Conservation (phyloP, 2,797 vertebrate genomes). For the Platyrinchus mystaceus region DNA sequence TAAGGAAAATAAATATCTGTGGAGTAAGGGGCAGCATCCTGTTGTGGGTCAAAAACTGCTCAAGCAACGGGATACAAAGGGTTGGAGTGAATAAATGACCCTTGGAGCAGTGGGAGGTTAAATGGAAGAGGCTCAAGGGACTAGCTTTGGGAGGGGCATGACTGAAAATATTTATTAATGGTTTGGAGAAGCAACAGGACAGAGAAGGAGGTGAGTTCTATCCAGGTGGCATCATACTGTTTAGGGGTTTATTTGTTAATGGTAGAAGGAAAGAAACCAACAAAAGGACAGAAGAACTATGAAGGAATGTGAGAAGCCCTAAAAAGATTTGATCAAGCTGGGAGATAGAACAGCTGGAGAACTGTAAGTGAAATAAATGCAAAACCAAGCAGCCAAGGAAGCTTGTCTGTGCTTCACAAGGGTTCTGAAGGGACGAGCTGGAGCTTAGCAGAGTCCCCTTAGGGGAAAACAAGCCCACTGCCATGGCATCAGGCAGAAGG, state of each 20-base stretch:
- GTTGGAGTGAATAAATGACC: conserved; percentile 12
- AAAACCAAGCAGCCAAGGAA: neutral
- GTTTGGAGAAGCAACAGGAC: neutral
- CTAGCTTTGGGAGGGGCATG: neutral
- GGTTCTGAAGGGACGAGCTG: neutral
- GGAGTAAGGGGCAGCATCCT: conserved; percentile 47
- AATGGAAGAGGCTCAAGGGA: neutral
- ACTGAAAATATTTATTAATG: conserved; percentile 44
- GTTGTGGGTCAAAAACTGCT: conserved; percentile 55
- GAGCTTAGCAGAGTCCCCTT: neutral
- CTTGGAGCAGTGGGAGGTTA: conserved; percentile 16
- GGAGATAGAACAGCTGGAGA: neutral
- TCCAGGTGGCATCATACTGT: neutral
- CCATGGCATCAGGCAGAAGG: neutral
- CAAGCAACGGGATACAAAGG: neutral
- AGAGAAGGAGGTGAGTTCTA: conserved; percentile 21
- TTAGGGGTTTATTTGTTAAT: neutral
- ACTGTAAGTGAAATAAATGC: neutral
- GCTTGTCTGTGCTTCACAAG: neutral
- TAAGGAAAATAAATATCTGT: conserved; percentile 61
- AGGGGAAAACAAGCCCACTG: neutral
- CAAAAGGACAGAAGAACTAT: neutral
- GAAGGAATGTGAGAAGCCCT: neutral
- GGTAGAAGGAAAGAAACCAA: neutral
- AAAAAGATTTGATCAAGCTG: neutral